phyloP scores from a whole-genome alignment of 2,888 invertebrate genomes.

The Danaus chrysippus region DNA sequence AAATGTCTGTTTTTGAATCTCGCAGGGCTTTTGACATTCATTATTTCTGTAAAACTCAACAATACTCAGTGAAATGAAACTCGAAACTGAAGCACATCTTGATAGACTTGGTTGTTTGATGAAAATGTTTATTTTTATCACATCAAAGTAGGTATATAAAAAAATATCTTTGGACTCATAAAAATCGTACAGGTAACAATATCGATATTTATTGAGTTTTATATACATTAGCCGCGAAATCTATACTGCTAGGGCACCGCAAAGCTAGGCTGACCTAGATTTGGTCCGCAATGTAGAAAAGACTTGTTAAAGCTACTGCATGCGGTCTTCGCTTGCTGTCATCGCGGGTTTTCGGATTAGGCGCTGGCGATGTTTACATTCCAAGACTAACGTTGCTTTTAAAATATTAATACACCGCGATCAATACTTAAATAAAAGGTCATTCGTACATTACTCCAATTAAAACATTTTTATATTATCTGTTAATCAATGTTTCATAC shows the following conservation, averaged over 20 bases:
- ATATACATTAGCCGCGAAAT: constrained; percentile 41
- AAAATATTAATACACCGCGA: too few species aligned
- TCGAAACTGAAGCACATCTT: background rate
- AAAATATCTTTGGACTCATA: background rate
- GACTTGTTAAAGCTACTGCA: constrained; percentile 42
- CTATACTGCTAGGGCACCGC: constrained; percentile 48
- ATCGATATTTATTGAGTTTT: constrained; percentile 16
- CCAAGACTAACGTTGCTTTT: too few species aligned
- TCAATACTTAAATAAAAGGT: too few species aligned
- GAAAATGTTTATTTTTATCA: constrained; percentile 1
- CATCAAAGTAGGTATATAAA: background rate
- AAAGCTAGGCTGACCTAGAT: constrained; percentile 64
- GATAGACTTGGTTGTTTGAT: background rate
- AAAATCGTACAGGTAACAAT: background rate
- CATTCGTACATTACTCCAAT: too few species aligned
- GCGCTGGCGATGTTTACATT: constrained; percentile 17
- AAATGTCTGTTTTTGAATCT: background rate
- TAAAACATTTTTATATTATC: background rate
- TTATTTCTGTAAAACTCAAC: constrained; percentile 3
- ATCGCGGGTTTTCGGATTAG: constrained; percentile 21
- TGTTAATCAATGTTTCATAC: background rate
- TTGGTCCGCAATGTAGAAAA: constrained; percentile 46
- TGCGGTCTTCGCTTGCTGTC: constrained; percentile 36
- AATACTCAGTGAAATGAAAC: background rate
- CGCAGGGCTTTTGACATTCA: background rate